Base-by-base conservation (phyloP, 2,113 vertebrate species). In the Phainopepla nitens region DNA sequence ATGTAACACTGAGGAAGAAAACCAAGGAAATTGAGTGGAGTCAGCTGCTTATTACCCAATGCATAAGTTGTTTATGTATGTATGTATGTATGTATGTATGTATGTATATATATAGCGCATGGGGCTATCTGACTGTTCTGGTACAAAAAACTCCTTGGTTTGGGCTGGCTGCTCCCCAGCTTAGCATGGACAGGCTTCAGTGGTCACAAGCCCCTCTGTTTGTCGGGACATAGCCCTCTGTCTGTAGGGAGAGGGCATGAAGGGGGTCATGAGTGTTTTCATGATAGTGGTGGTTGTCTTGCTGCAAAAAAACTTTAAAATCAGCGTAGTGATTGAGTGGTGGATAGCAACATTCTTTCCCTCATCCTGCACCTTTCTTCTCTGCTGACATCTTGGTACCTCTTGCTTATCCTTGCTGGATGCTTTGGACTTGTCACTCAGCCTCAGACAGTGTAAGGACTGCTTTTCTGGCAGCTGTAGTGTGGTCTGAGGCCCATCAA, bases 1-100 rank as follows among this genome's bases (percentile, higher is more conserved):
- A 47, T 96, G 22, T 50, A 49, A 80, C 84, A 57, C 19, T 29
- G 94, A 95, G 82, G 87, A 92, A 64, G 44, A 65, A 39, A 70
- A 96, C 42, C 51, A 77, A 72, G 58, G 25, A 28, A 92, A 44
- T 49, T 54, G 36, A 93, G 79, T 56, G 44, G 60, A 93, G 44
- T 75, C 65, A 89, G 49, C 45, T 89, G 50, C 33, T 18, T 92
- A 28, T 89, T 93, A 47, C 72, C 29, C 36, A 21, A 1, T 18
- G 12, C 16, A 15, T 39, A 39, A 39, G 39, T 39, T 39, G 39
- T 39, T 10, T 39, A 39, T 39, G 39, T 39, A 39, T 39, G 39
- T 39, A 39, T 39, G 39, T 1, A 17, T 65, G 22, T 58, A 6
- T 33, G 39, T 1, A 17, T 65, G 22, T 58, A 6, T 33, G 39